These are phyloP conservation scores for Autographa pulchrina DNA, from an alignment of 2,888 invertebrate species.

Conservation along the genomic window DNA sequence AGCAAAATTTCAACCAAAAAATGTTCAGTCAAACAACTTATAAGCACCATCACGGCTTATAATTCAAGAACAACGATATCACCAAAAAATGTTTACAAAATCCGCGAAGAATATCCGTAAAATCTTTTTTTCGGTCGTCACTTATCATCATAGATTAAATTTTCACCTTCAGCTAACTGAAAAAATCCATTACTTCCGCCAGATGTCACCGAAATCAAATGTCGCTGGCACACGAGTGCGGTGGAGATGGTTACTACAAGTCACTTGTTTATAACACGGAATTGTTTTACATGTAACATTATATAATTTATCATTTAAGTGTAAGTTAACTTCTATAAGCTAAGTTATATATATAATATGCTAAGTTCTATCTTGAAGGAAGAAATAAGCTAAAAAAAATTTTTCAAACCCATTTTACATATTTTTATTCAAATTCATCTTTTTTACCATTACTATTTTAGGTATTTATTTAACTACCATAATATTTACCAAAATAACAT, in stretches of 20 bases:
- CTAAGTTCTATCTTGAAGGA: no score
- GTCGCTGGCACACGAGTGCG: conserved; percentile 72
- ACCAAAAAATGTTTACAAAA: conserved; percentile 43
- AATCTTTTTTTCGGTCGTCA: conserved; percentile 78
- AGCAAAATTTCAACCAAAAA: no score
- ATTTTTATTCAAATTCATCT: no score
- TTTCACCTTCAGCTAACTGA: conserved; percentile 90
- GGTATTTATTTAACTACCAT: no score
- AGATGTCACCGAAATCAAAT: conserved; percentile 89
- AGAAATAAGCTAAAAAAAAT: no score
- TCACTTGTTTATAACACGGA: conserved; percentile 1
- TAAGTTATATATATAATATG: no score
- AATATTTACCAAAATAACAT: no score
- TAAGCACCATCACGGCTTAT: background rate
- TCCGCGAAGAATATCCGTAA: conserved; percentile 63
- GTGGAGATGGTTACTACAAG: conserved; percentile 60
- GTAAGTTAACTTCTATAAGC: no score
- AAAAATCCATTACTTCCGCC: conserved; percentile 90
- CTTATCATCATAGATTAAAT: conserved; percentile 87
- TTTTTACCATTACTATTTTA: no score
- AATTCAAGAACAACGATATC: conserved; percentile 19
- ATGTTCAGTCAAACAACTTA: conserved; percentile 23
- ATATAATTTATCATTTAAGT: no score
- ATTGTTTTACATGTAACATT: no score
- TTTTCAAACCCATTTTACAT: no score